Evolutionary conservation across 2,797 vertebrate genomes (phyloP).

Genomic region (Coranthus polyacanthus): DNA sequence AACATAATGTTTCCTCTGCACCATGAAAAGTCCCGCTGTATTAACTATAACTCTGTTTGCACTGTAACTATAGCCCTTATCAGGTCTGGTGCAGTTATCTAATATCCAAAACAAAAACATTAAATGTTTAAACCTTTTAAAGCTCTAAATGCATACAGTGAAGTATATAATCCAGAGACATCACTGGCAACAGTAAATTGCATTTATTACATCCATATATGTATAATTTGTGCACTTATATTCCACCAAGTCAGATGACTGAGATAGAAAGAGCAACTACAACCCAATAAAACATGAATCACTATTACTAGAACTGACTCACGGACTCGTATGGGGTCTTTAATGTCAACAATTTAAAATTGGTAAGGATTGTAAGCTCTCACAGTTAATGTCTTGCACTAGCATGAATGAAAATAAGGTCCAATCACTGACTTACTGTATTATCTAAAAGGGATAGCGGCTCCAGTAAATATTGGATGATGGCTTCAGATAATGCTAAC

Average conservation of each 20-base stretch:
- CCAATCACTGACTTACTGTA: conserved; percentile 69
- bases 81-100: too few relatives aligned
- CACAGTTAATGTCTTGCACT: conserved; percentile 53
- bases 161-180: too few relatives aligned
- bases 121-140: too few relatives aligned
- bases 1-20: too few relatives aligned
- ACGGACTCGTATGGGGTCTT: conserved; percentile 24
- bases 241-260: too few relatives aligned
- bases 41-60: too few relatives aligned
- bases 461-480: conserved; percentile 61
- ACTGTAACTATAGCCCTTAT: too few relatives aligned
- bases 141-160: too few relatives aligned
- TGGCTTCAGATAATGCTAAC: conserved; percentile 51
- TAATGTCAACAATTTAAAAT: conserved; percentile 66
- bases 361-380: conserved; percentile 43
- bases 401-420: conserved; percentile 62
- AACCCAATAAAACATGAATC: conserved; percentile 39
- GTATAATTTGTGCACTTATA: background rate
- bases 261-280: background rate
- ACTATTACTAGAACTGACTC: conserved; percentile 47
- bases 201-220: too few relatives aligned
- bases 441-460: conserved; percentile 63
- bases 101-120: too few relatives aligned
- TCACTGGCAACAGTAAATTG: too few relatives aligned
- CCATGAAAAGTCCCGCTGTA: too few relatives aligned